phyloP scores from a whole-genome alignment of 2,113 vertebrate genomes.

The Gnathochromis pfefferi region DNA sequence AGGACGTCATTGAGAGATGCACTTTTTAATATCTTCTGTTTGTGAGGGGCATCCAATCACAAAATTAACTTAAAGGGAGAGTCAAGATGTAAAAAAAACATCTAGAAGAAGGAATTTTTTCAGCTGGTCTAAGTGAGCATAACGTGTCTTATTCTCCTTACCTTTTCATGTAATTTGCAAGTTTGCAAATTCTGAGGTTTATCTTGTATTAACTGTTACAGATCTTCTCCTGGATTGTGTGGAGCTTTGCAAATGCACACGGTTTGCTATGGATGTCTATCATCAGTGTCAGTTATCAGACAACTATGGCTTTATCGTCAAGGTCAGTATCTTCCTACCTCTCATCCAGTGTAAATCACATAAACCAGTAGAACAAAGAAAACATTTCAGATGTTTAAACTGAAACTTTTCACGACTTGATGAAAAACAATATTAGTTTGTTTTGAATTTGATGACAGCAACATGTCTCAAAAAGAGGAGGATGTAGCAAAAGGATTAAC shows the following conservation, averaged over 20 bases:
- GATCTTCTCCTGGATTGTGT: constrained; percentile 86
- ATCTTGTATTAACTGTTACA: constrained; percentile 42
- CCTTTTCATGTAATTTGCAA: neutral
- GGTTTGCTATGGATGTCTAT: constrained; percentile 82
- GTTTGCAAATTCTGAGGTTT: neutral
- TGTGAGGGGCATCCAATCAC: neutral
- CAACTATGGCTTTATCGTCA: constrained; percentile 76
- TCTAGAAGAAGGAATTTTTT: neutral
- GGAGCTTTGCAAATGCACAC: constrained; percentile 89
- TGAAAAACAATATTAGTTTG: neutral
- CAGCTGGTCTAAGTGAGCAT: neutral
- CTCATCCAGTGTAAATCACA: neutral
- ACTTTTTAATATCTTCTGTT: neutral
- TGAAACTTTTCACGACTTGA: neutral
- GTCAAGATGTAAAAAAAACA: neutral
- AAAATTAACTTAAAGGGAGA: neutral
- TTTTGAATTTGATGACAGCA: neutral
- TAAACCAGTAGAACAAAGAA: neutral
- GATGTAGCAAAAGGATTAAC: neutral
- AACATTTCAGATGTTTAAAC: neutral
- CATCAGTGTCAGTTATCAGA: constrained; percentile 91
- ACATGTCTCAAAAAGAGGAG: neutral
- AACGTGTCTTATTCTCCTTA: neutral
- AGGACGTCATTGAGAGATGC: neutral
- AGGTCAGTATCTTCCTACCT: constrained; percentile 67